Base-by-base conservation (phyloP, 2,888 invertebrate species). In the Flexamia atlantica region DNA sequence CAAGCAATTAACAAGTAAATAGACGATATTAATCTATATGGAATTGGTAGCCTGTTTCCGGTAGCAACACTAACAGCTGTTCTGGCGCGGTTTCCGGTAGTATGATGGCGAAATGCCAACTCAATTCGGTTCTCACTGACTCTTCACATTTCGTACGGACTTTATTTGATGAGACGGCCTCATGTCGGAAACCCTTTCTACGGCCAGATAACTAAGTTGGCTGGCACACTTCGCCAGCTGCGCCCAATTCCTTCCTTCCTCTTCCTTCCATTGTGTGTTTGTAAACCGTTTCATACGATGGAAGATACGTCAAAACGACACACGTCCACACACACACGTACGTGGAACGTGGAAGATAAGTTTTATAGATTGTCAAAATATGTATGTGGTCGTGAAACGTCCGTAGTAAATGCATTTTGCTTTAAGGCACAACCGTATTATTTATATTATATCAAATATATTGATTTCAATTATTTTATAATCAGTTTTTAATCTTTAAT, bases 11-110 rank as follows among this genome's bases (percentile, higher is more conserved):
- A 53, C 53, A 53, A 2, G 23, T 2, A n/a, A 5, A 10, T 53
- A 23, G 14, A 10, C 17, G 25, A 64, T 64, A 28, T 64, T 30
- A 72, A 72, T 76, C 50, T 12, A 50, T 17, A 30, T 76, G 14
- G 40, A 46, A 28, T 50, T 28, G 50, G 50, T 20, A 17, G 12
- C 25, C 46, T 76, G 76, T 76, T 76, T 76, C 76, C 76, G 76
- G 50, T 42, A 28, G 76, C 9, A 50, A 30, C 76, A 25, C 46
- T 50, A 79, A 79, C 79, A 79, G 79, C 79, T 79, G 79, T 79
- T 79, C 79, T 79, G 53, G 79, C 32, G 30, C 36, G 76, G 57
- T 79, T 79, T 79, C 79, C 79, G 79, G 79, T 32, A 32, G 36
- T 28, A 76, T 23, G n/a, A 36, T 79, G 79, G 79, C 53, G 32